Evolutionary conservation across 2,888 invertebrate species (phyloP).

Genomic region (Plebejus argus): DNA sequence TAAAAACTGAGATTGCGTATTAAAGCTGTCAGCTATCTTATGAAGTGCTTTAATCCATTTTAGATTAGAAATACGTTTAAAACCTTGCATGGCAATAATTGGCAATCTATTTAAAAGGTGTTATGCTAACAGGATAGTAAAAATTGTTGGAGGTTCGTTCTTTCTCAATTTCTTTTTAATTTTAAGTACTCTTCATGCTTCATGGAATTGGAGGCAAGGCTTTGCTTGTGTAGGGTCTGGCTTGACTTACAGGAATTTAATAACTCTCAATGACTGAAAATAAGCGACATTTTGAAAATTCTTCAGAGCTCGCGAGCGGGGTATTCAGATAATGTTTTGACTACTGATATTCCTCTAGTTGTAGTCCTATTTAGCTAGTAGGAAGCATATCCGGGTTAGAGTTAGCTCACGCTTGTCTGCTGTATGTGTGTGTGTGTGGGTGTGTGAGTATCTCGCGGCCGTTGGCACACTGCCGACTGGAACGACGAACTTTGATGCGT

Average conservation of each 20-base stretch:
- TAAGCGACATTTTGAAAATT: neutral
- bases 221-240: no score
- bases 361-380: neutral
- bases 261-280: no score
- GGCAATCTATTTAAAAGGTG: neutral
- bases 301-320: neutral
- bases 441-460: slow-evolving; percentile 49
- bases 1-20: slow-evolving; percentile 10
- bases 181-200: neutral
- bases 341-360: neutral
- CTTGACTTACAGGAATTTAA: no score
- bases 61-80: neutral
- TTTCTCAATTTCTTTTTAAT: neutral
- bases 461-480: slow-evolving; percentile 79
- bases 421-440: slow-evolving; percentile 46
- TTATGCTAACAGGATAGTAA: neutral
- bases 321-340: neutral
- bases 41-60: neutral
- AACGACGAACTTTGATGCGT: slow-evolving; percentile 73
- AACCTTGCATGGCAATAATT: neutral
- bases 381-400: slow-evolving; percentile 28
- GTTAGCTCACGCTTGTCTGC: slow-evolving; percentile 26
- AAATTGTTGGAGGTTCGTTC: neutral
- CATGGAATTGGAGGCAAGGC: neutral
- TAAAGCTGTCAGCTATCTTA: neutral